phyloP scores from a whole-genome alignment of 1,140 invertebrate genomes.

The Hesperophylax magnus region DNA sequence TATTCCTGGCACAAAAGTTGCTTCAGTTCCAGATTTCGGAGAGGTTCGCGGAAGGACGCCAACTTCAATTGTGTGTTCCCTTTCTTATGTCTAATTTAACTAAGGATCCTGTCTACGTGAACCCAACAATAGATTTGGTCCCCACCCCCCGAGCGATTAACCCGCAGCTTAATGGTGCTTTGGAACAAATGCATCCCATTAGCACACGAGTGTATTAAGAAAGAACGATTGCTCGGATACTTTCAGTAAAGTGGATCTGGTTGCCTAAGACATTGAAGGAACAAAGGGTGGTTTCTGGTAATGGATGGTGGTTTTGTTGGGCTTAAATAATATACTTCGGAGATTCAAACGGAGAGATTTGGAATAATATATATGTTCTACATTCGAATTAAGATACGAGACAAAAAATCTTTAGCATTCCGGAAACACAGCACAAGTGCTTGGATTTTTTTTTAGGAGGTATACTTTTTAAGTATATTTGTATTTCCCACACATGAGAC shows the following conservation, averaged over 20 bases:
- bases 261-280: background rate
- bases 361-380: background rate
- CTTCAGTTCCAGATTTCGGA: background rate
- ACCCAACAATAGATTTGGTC: slow-evolving; percentile 41
- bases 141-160: background rate
- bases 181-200: background rate
- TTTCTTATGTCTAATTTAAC: slow-evolving; percentile 43
- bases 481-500: no score
- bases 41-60: background rate
- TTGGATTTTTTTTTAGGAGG: no score
- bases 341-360: slow-evolving; percentile 9
- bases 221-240: background rate
- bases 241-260: slow-evolving; percentile 4
- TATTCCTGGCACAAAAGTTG: background rate
- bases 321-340: background rate
- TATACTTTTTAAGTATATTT: no score
- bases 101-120: slow-evolving; percentile 41
- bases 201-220: background rate
- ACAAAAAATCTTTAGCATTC: no score
- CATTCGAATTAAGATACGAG: background rate
- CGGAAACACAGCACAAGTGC: no score
- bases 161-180: background rate
- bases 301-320: slow-evolving; percentile 13
- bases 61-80: slow-evolving; percentile 13
- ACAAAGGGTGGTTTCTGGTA: background rate